These are phyloP conservation scores for Neodontobutis hainanensis DNA, from an alignment of 2,113 vertebrate species.

Conservation along the genomic window DNA sequence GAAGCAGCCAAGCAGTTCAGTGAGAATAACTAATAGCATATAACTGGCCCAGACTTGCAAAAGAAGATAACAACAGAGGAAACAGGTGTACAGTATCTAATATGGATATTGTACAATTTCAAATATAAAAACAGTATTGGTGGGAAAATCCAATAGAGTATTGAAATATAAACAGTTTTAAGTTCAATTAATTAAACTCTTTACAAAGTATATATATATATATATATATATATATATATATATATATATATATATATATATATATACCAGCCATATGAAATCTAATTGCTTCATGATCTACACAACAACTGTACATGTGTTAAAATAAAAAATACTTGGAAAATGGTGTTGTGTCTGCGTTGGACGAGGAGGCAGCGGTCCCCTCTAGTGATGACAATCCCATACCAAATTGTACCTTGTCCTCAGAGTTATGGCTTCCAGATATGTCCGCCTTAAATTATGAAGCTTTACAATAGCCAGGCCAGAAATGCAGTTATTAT, in stretches of 20 bases:
- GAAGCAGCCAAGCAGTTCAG: slow-evolving; percentile 57
- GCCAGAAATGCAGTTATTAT: slow-evolving; percentile 81
- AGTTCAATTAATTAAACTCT: slow-evolving; percentile 55
- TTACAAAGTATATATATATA: slow-evolving; percentile 63
- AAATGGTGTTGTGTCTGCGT: slow-evolving; percentile 39
- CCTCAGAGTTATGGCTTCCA: slow-evolving; percentile 55
- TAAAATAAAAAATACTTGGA: slow-evolving; percentile 58
- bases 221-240: slow-evolving; percentile 65
- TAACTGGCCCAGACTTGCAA: slow-evolving; percentile 74
- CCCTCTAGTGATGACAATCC: slow-evolving; percentile 53
- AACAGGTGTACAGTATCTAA: slow-evolving; percentile 70
- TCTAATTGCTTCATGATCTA: slow-evolving; percentile 66
- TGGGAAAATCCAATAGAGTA: slow-evolving; percentile 71
- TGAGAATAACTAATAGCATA: slow-evolving; percentile 57
- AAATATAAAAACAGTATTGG: slow-evolving; percentile 65
- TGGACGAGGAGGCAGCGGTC: slow-evolving; percentile 64
- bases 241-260: slow-evolving; percentile 34
- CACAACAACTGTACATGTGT: slow-evolving; percentile 64
- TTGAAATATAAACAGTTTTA: slow-evolving; percentile 70
- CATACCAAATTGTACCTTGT: slow-evolving; percentile 73
- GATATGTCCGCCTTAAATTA: slow-evolving; percentile 52
- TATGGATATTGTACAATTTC: slow-evolving; percentile 58
- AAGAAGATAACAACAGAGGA: slow-evolving; percentile 67
- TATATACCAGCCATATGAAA: slow-evolving; percentile 58
- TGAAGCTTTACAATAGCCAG: slow-evolving; percentile 69